Percentiles rank a stretch among this genome's conserved stretches.
Evolutionary conservation across 2,888 invertebrate species (phyloP).

Genomic region (Oxyteleia sp.): DNA sequence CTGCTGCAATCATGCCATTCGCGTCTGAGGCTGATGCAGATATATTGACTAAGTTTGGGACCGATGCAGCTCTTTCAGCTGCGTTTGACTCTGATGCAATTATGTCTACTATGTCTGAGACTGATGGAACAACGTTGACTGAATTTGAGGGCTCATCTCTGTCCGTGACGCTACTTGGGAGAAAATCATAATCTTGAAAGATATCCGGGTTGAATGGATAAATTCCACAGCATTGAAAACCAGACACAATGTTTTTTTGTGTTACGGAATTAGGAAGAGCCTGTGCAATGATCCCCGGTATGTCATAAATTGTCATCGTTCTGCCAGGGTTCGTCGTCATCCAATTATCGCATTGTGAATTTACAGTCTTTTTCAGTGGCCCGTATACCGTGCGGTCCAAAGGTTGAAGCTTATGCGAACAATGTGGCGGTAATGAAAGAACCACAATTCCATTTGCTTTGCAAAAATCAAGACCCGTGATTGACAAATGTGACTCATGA

Average conservation of each 20-base stretch:
- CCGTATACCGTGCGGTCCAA: slow-evolving; percentile 76
- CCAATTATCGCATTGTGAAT: slow-evolving; percentile 79
- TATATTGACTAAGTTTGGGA: background rate
- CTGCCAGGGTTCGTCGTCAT: slow-evolving; percentile 75
- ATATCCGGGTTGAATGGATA: slow-evolving; percentile 73
- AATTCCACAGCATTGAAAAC: slow-evolving; percentile 74
- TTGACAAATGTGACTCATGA: slow-evolving; percentile 56
- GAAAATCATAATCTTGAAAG: slow-evolving; percentile 70
- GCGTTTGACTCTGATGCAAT: slow-evolving; percentile 1
- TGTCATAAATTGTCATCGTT: slow-evolving; percentile 80
- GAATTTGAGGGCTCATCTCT: slow-evolving; percentile 12
- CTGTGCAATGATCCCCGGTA: slow-evolving; percentile 74
- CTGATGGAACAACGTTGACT: slow-evolving; percentile 3
- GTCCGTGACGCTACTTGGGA: slow-evolving; percentile 75
- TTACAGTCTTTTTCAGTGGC: slow-evolving; percentile 80
- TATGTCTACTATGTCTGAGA: background rate
- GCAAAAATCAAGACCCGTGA: slow-evolving; percentile 77
- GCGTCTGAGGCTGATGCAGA: background rate
- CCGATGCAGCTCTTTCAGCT: background rate
- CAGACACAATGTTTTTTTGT: slow-evolving; percentile 66
- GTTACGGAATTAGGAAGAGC: slow-evolving; percentile 66
- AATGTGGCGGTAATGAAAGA: slow-evolving; percentile 82
- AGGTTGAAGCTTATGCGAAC: slow-evolving; percentile 83
- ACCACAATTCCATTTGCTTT: slow-evolving; percentile 81
- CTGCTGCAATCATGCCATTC: background rate